A percentile compares a stretch with the other conserved stretches of the same genome.
Conservation (phyloP, 2,797 vertebrate species). For the Gymnothorax reevesii region DNA sequence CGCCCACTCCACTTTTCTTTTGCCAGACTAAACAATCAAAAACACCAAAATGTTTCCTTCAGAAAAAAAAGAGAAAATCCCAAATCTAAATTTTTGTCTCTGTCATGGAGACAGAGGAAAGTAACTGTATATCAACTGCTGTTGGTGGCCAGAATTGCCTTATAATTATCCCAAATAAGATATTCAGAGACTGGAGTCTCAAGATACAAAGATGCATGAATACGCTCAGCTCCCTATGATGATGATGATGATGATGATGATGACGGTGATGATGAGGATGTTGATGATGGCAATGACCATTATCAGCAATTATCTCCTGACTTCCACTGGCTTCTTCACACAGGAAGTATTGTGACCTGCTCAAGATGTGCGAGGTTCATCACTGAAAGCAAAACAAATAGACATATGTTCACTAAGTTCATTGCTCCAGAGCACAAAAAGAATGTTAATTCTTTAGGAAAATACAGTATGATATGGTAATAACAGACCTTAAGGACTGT, state of each 20-base stretch:
- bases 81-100: neutral
- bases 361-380: neutral
- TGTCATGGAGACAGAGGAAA: slow-evolving; percentile 27
- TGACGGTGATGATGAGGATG: neutral
- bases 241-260: neutral
- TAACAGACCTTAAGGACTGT: neutral
- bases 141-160: neutral
- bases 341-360: slow-evolving; percentile 25
- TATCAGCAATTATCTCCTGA: slow-evolving; percentile 6
- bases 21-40: slow-evolving; percentile 13
- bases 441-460: neutral
- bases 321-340: slow-evolving; percentile 23
- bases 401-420: neutral
- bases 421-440: neutral
- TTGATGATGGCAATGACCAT: neutral
- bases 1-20: neutral
- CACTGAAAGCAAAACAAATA: neutral
- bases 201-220: neutral
- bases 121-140: neutral
- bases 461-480: neutral
- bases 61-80: neutral
- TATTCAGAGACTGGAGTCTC: neutral
- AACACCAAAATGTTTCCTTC: slow-evolving; percentile 7
- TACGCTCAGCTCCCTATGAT: neutral
- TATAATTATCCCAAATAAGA: neutral